A percentile compares a stretch with the other conserved stretches of the same genome.
phyloP scores from a whole-genome alignment of 1,140 invertebrate species.

The Nilaparvata lugens region DNA sequence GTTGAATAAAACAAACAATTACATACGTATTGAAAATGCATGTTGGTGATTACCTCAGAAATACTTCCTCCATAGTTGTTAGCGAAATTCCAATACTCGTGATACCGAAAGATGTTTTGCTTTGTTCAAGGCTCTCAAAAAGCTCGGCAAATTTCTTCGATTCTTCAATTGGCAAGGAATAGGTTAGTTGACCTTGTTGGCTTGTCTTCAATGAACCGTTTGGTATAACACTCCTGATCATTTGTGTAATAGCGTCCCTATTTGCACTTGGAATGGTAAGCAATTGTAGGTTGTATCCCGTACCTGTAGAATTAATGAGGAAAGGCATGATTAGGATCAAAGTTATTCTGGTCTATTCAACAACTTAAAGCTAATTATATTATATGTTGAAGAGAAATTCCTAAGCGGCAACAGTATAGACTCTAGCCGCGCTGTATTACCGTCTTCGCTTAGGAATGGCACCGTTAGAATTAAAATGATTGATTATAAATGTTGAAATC shows the following conservation, averaged over 20 bases:
- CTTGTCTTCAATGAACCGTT: constrained; percentile 2
- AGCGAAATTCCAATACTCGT: constrained; percentile 46
- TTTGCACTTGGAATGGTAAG: constrained; percentile 35
- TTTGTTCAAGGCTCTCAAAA: constrained; percentile 42
- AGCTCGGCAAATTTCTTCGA: constrained; percentile 36
- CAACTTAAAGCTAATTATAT: too few species aligned
- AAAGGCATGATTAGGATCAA: too few species aligned
- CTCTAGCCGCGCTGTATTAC: too few species aligned
- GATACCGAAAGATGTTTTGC: constrained; percentile 40
- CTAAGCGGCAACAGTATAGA: too few species aligned
- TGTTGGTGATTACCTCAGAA: constrained; percentile 44
- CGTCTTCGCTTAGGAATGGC: too few species aligned
- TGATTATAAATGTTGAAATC: too few species aligned
- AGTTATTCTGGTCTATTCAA: too few species aligned
- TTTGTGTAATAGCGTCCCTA: constrained; percentile 21
- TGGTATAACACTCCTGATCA: not conserved
- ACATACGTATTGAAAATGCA: too few species aligned
- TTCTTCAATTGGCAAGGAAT: constrained; percentile 20
- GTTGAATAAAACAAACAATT: too few species aligned
- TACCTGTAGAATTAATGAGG: constrained; percentile 36
- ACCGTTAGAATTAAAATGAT: too few species aligned
- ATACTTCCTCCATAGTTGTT: constrained; percentile 61
- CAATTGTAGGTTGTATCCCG: constrained; percentile 44
- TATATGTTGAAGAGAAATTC: too few species aligned
- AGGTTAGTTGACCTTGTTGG: constrained; percentile 3